Evolutionary conservation across 2,797 vertebrate species (phyloP).

Genomic region (Bradypus variegatus): DNA sequence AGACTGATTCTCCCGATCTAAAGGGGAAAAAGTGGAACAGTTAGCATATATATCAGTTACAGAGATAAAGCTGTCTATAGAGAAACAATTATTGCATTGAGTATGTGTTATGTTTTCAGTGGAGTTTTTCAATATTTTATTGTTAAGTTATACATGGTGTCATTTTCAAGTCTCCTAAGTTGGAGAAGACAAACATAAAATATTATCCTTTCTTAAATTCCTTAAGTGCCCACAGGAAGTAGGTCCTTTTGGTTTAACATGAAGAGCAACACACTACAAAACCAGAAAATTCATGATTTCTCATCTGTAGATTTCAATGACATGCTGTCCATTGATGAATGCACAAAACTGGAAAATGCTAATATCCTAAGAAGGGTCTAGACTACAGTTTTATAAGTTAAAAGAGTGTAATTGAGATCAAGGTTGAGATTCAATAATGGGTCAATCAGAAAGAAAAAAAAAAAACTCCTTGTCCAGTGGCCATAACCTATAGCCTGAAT

Average conservation of each 20-base stretch:
- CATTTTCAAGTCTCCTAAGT: background rate
- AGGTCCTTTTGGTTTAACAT: background rate
- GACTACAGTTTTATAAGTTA: background rate
- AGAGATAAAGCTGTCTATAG: background rate
- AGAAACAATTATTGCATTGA: background rate
- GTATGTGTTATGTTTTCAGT: background rate
- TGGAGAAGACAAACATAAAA: background rate
- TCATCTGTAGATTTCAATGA: background rate
- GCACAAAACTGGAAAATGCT: background rate
- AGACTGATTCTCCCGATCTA: conserved; percentile 85
- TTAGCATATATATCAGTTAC: background rate
- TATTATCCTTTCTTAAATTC: conserved; percentile 21
- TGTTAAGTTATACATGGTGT: background rate
- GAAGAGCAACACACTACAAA: background rate
- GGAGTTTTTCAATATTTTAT: background rate
- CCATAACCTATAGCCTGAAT: background rate
- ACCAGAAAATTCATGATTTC: background rate
- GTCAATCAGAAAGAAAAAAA: background rate
- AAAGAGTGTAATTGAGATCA: background rate
- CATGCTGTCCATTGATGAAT: background rate
- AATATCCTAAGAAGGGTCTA: background rate
- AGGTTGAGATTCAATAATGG: conserved; percentile 10
- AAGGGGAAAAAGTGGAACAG: conserved; percentile 19
- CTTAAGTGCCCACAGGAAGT: background rate
- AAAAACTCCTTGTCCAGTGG: background rate